phyloP scores from a whole-genome alignment of 2,113 vertebrate genomes.

The Oreochromis niloticus region DNA sequence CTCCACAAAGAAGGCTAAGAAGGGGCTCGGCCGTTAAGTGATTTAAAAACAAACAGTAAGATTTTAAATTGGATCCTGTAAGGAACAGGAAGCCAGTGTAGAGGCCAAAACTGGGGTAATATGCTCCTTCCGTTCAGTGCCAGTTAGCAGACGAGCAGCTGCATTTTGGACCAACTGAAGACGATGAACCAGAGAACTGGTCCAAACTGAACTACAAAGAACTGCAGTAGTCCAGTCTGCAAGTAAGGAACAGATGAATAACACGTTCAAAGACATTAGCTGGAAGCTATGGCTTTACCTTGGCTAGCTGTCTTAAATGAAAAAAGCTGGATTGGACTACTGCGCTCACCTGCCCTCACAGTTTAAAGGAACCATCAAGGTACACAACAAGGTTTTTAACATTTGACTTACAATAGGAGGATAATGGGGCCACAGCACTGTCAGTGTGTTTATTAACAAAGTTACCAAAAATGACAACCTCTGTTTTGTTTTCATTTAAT shows the following conservation, averaged over 20 bases:
- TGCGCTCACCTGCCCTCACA: too few species aligned
- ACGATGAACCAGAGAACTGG: background rate
- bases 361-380: too few species aligned
- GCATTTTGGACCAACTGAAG: background rate
- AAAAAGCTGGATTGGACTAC: too few species aligned
- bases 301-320: too few species aligned
- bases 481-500: too few species aligned
- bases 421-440: too few species aligned
- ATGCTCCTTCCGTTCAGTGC: background rate
- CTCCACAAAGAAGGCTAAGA: background rate
- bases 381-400: too few species aligned
- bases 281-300: background rate
- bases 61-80: background rate
- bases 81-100: background rate
- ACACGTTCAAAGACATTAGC: background rate
- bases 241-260: background rate
- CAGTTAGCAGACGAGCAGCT: background rate
- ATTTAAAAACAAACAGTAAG: background rate
- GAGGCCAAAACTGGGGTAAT: background rate
- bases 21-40: background rate
- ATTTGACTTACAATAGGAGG: too few species aligned
- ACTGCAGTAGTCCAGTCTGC: background rate
- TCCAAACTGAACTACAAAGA: background rate
- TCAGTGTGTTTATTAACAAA: too few species aligned
- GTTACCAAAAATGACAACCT: background rate